phyloP scores from a whole-genome alignment of 2,797 vertebrate genomes.

The Epinephelus malabaricus region DNA sequence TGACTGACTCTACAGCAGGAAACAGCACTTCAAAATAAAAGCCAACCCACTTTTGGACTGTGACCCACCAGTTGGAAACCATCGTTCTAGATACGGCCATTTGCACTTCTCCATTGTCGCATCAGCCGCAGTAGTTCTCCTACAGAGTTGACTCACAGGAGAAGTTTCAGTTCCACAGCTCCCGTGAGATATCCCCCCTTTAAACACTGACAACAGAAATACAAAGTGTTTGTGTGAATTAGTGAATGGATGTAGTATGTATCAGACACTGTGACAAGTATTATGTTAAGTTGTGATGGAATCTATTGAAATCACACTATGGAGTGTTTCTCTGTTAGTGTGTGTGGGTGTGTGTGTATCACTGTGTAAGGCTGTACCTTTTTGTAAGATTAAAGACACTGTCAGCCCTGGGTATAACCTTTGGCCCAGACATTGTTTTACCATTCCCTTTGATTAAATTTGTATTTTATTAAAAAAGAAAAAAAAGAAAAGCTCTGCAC shows the following conservation, averaged over 20 bases:
- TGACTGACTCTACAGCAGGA: too few relatives aligned
- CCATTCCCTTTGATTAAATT: constrained; percentile 24
- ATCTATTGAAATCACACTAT: not conserved
- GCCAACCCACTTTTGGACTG: too few relatives aligned
- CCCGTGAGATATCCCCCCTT: not conserved
- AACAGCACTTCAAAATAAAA: too few relatives aligned
- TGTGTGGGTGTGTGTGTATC: not conserved
- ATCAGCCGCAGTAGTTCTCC: too few relatives aligned
- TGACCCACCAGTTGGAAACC: too few relatives aligned
- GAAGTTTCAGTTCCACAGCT: too few relatives aligned
- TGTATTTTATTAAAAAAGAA: constrained; percentile 21
- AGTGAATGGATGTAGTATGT: not conserved
- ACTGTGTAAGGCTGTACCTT: not conserved
- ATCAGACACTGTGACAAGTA: not conserved
- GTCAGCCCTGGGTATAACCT: constrained; percentile 4
- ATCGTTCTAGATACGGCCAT: too few relatives aligned
- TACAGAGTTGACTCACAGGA: too few relatives aligned
- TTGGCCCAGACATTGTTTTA: constrained; percentile 18
- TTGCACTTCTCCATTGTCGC: too few relatives aligned
- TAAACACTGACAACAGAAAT: not conserved
- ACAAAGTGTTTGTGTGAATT: not conserved
- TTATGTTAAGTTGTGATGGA: not conserved
- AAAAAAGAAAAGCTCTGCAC: not conserved
- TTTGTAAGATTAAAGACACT: not conserved
- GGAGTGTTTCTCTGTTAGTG: not conserved